Base-by-base conservation (phyloP, 1,140 invertebrate species). In the Macrotrachela quadricornifera region DNA sequence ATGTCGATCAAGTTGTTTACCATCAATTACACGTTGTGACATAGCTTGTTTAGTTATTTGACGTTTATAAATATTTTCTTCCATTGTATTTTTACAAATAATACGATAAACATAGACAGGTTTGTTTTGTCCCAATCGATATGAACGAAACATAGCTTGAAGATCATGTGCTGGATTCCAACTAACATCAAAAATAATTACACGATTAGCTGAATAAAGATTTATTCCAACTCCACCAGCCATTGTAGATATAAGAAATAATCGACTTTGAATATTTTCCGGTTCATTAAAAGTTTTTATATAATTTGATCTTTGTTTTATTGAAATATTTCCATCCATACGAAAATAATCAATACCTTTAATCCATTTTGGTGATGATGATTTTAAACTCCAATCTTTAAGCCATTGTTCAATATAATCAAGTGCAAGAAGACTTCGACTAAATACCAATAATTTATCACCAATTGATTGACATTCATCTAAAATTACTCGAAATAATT, bases 91-190 rank as follows among this genome's bases (percentile, higher is more conserved):
- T 71, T 75, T 51, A 58, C 86, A 82, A 37, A 95, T 71, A 51
- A 97, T 81, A 57, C 92, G 77, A 71, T 99, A 99, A 36, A 97
- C 77, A 62, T 91, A 97, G 58, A 90, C 91, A 0, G 86, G 83
- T 64, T 96, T 97, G 51, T 77, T 71, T 62, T 79, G 78, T 13
- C 78, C 78, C 65, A 77, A 95, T 57, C 91, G 77, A 65, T 92
- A 97, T 21, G 91, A 80, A 57, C 92, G 75, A 72, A 95, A 97
- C 58, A 96, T 85, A 63, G 88, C 90, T 73, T 99, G 92, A n/a
- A 85, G 80, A 64, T 99, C 92, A 63, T 91, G 80, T 0, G 85
- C 85, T 8, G 91, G 91, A 75, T 97, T 97, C 88, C 90, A 96
- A 12, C 82, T 88, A 2, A 86, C 86, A 71, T 96, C 91, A 68